Percentiles rank a stretch among this genome's conserved stretches.
Conservation (phyloP, 2,113 vertebrate species). For the Columbina picui region DNA sequence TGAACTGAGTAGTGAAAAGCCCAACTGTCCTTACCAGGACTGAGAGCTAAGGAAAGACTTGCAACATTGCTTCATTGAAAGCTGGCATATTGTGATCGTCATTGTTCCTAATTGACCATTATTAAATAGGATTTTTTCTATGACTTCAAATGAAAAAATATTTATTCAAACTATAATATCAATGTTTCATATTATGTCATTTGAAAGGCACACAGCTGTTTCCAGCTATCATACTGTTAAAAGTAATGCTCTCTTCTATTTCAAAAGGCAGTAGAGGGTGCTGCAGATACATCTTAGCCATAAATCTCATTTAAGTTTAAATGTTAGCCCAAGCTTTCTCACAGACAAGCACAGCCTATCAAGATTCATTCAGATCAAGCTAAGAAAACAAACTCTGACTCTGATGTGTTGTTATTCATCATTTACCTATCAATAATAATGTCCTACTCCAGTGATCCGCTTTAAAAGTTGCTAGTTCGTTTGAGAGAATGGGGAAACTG, state of each 20-base stretch:
- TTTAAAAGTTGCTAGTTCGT: not conserved
- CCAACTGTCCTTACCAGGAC: not conserved
- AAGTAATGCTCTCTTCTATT: not conserved
- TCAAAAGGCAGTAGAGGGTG: constrained; percentile 62
- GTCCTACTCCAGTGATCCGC: not conserved
- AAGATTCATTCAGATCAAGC: not conserved
- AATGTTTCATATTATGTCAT: not conserved
- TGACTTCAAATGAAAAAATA: not conserved
- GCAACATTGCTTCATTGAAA: not conserved
- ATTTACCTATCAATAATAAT: not conserved
- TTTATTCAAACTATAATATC: not conserved
- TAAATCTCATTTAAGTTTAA: not conserved
- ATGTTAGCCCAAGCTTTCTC: not conserved
- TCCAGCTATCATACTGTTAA: not conserved
- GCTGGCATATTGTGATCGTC: not conserved
- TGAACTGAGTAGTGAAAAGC: not conserved
- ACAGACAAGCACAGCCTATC: not conserved
- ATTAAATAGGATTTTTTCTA: not conserved
- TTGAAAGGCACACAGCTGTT: not conserved
- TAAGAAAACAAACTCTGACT: not conserved
- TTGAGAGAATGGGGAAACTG: not conserved
- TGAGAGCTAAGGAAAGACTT: not conserved
- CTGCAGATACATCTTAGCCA: constrained; percentile 31
- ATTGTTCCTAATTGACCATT: not conserved
- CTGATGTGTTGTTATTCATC: not conserved